Evolutionary conservation across 2,113 vertebrate species (phyloP).

Genomic region (Meriones unguiculatus): DNA sequence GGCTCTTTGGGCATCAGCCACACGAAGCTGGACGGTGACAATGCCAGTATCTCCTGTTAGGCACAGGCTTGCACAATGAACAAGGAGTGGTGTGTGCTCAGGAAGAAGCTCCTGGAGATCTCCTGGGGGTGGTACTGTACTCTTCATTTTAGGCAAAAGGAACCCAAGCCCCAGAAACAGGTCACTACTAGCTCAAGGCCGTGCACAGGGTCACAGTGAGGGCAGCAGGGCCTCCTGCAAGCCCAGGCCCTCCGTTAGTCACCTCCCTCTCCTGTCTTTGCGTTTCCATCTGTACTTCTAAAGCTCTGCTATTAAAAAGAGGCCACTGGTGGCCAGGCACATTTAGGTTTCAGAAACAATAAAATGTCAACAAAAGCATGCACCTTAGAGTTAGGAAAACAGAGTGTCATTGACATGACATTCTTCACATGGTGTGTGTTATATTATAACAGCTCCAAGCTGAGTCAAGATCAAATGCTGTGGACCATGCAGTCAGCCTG

Average conservation of each 20-base stretch:
- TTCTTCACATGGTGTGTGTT: not conserved
- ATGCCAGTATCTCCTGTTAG: not conserved
- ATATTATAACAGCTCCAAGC: not conserved
- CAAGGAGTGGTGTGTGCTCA: not conserved
- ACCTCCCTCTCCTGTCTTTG: not conserved
- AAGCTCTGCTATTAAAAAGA: not conserved
- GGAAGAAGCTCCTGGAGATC: too few relatives aligned
- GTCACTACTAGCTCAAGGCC: not conserved
- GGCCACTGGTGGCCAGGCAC: not conserved
- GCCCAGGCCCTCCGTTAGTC: accelerated
- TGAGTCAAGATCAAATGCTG: too few relatives aligned
- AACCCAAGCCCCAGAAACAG: not conserved
- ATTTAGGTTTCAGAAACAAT: not conserved
- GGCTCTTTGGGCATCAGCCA: not conserved
- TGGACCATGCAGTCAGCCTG: accelerated
- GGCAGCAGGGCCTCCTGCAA: not conserved
- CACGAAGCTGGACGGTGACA: not conserved
- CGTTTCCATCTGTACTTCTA: not conserved
- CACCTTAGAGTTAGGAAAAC: not conserved
- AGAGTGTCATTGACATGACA: not conserved
- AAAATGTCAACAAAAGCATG: not conserved
- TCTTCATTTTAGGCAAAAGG: not conserved
- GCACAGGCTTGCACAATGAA: not conserved
- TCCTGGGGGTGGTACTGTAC: not conserved
- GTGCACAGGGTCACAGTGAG: not conserved